phyloP scores from a whole-genome alignment of 1,140 invertebrate species.

The Drosophila persimilis region DNA sequence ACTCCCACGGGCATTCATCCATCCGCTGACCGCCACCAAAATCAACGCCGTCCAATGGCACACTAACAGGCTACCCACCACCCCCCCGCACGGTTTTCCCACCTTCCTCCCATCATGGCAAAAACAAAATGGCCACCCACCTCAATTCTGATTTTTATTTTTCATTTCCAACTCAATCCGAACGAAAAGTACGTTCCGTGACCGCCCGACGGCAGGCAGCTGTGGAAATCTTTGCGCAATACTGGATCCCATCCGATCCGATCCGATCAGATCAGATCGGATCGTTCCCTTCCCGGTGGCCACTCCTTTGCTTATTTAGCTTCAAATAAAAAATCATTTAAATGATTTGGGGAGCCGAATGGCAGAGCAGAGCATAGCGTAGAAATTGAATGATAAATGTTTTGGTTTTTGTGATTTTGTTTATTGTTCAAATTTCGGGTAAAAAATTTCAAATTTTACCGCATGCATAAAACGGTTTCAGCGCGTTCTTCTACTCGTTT shows the following conservation, averaged over 20 bases:
- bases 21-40: neutral
- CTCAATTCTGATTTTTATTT: conserved; percentile 44
- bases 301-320: conserved; percentile 77
- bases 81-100: neutral
- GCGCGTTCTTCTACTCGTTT: conserved; percentile 32
- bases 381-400: conserved; percentile 78
- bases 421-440: conserved; percentile 79
- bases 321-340: conserved; percentile 80
- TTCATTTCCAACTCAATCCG: conserved; percentile 47
- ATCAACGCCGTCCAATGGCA: conserved; percentile 33
- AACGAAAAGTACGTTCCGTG: neutral
- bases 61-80: too few relatives aligned
- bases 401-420: conserved; percentile 82
- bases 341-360: conserved; percentile 56
- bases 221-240: conserved; percentile 78
- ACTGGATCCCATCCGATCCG: conserved; percentile 22
- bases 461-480: conserved; percentile 71
- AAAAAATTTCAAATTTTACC: conserved; percentile 74
- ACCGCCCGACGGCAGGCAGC: conserved; percentile 34
- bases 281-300: conserved; percentile 20
- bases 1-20: conserved; percentile 16
- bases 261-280: conserved; percentile 2
- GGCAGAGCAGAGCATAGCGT: neutral
- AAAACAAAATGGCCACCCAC: conserved; percentile 76
- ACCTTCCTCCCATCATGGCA: too few relatives aligned